Evolutionary conservation across 2,888 invertebrate genomes (phyloP), one percentile per base, ranked within the genome.

Genomic region (Tenthredo scrophulariae): DNA sequence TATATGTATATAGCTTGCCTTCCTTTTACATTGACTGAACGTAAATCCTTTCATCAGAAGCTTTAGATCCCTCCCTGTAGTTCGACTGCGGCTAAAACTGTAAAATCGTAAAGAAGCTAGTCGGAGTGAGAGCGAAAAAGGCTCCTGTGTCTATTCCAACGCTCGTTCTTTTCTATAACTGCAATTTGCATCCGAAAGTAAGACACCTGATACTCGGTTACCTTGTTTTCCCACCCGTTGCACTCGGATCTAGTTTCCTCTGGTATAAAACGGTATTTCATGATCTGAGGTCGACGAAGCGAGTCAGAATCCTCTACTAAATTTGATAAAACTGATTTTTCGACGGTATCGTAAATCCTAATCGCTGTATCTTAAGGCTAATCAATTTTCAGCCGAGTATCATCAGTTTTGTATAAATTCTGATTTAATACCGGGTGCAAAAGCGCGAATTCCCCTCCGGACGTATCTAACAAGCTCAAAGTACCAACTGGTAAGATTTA

Each of bases 401-500:
- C 18, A 26, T 77, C 26, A 46, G 29, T 54, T 77, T 33, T 18
- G 29, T 77, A 18, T 13, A 54, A 33, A 77, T 77, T 46, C 33
- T 54, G 54, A 33, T 77, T 50, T 77, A 77, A 50, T 74, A 43
- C 43, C 22, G 18, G 54, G 22, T 15, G 29, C n/a, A 10, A 10
- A 7, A 18, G 15, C 77, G 80, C 9, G 33, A 80, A 62, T 62
- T 80, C 58, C 80, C 58, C 33, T 26, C 62, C 58, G 80, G 37
- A 62, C 62, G 62, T 58, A 37, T 80, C 37, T 33, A 80, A 80
- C 62, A 80, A 80, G 80, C 80, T 80, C 80, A 80, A 80, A 80
- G 80, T 80, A 80, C 80, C 80, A 62, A 80, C 58, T 80, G 80
- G 40, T 33, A 80, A 62, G 62, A 80, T 80, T 80, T 62, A 80